These are phyloP conservation scores for Philaethria dido DNA, from an alignment of 2,888 invertebrate species.

Conservation along the genomic window DNA sequence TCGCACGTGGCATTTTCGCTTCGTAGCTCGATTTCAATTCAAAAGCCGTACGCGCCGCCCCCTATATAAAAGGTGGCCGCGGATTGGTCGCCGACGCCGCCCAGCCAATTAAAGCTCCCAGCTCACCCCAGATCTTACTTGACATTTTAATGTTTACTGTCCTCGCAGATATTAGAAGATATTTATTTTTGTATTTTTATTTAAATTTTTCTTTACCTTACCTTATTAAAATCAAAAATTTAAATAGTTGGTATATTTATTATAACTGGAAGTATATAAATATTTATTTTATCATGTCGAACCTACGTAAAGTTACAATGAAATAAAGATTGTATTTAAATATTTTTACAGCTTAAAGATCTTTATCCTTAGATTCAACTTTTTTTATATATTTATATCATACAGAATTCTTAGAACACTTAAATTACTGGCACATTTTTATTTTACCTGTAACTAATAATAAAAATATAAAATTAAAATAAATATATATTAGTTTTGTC, in stretches of 20 bases:
- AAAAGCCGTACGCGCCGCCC: slow-evolving; percentile 71
- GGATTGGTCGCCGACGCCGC: slow-evolving; percentile 72
- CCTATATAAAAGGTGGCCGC: slow-evolving; percentile 52
- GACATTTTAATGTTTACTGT: slow-evolving; percentile 80
- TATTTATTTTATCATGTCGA: neutral
- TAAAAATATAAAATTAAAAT: neutral
- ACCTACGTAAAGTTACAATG: neutral
- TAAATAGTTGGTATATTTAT: neutral
- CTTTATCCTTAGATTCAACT: too few relatives aligned
- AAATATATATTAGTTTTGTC: slow-evolving; percentile 20
- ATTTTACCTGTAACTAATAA: neutral
- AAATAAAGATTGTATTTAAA: neutral
- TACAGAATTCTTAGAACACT: too few relatives aligned
- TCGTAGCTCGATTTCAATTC: slow-evolving; percentile 71
- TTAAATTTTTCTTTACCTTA: neutral
- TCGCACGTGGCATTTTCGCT: slow-evolving; percentile 71
- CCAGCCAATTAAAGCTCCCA: slow-evolving; percentile 76
- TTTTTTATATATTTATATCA: too few relatives aligned
- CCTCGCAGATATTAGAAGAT: slow-evolving; percentile 49
- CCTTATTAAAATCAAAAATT: neutral
- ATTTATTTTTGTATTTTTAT: slow-evolving; percentile 17
- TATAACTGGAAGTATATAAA: neutral
- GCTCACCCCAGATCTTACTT: slow-evolving; percentile 68
- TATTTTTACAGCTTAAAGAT: neutral
- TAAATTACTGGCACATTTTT: neutral